phyloP scores from a whole-genome alignment of 2,888 invertebrate genomes.

The Amblyteles armatorius region DNA sequence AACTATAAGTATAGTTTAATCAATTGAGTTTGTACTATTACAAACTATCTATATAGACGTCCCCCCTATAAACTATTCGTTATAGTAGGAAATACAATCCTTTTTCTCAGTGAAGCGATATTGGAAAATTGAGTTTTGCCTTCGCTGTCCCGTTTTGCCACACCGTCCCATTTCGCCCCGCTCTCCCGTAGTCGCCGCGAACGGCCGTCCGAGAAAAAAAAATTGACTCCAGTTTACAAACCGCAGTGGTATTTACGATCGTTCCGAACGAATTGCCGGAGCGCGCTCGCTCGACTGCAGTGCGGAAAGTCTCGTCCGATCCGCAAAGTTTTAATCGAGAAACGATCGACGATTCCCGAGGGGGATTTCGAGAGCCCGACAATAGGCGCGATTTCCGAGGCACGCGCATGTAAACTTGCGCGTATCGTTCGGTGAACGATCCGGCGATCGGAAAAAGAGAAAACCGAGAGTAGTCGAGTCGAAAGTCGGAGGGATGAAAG shows the following conservation, averaged over 20 bases:
- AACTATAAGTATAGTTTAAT: no score
- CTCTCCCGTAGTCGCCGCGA: neutral
- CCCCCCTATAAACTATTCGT: no score
- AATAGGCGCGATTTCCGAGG: conserved; percentile 54
- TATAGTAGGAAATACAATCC: no score
- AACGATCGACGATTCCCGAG: conserved; percentile 23
- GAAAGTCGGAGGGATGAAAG: neutral
- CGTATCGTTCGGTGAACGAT: conserved; percentile 13
- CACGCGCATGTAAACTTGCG: neutral
- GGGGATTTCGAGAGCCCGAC: conserved; percentile 23
- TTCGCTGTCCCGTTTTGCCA: no score
- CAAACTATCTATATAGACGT: no score
- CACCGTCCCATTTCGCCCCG: no score
- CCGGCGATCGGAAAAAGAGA: neutral
- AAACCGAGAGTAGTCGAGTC: neutral
- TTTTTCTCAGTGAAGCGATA: no score
- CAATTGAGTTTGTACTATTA: no score
- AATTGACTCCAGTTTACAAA: neutral
- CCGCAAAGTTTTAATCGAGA: conserved; percentile 57
- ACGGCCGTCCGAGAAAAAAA: neutral
- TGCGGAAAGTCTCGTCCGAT: conserved; percentile 12
- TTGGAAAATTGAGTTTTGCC: no score
- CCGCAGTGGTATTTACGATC: neutral
- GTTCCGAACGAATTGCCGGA: neutral
- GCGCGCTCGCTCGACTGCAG: neutral